These are phyloP conservation scores for Drosophila eugracilis DNA, from an alignment of 1,140 invertebrate genomes.

Conservation along the genomic window DNA sequence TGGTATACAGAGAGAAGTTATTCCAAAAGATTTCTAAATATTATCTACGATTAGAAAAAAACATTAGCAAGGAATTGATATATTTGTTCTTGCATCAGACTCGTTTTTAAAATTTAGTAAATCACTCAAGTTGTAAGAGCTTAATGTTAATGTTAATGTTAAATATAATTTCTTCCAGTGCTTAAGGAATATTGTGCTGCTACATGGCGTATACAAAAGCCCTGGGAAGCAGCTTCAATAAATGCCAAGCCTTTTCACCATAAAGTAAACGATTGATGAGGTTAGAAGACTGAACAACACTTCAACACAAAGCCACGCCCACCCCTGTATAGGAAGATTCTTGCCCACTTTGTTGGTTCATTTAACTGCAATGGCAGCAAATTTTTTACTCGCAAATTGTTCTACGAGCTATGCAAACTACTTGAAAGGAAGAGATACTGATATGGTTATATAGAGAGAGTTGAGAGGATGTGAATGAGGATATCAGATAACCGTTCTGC, in stretches of 20 bases:
- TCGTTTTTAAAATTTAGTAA: too few species aligned
- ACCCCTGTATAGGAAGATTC: constrained; percentile 6
- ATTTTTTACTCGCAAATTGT: constrained; percentile 51
- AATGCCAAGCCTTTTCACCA: constrained; percentile 56
- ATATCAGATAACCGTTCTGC: background rate
- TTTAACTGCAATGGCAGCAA: constrained; percentile 52
- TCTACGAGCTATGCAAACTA: constrained; percentile 44
- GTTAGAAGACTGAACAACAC: constrained; percentile 62
- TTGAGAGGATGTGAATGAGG: background rate
- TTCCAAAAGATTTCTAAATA: too few species aligned
- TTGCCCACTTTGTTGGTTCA: constrained; percentile 53
- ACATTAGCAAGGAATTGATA: too few species aligned
- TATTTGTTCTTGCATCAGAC: too few species aligned
- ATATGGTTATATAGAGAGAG: constrained; percentile 10
- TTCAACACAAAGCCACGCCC: constrained; percentile 50
- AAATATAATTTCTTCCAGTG: constrained; percentile 11
- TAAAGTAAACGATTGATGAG: constrained; percentile 74
- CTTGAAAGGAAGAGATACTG: constrained; percentile 34
- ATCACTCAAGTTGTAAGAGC: too few species aligned
- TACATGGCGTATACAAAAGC: constrained; percentile 32
- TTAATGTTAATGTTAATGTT: too few species aligned
- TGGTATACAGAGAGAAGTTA: background rate
- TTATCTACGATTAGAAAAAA: too few species aligned
- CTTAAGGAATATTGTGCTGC: background rate
- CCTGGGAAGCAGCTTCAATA: constrained; percentile 44